Evolutionary conservation across 2,113 vertebrate species (phyloP).

Genomic region (Shinisaurus crocodilurus): DNA sequence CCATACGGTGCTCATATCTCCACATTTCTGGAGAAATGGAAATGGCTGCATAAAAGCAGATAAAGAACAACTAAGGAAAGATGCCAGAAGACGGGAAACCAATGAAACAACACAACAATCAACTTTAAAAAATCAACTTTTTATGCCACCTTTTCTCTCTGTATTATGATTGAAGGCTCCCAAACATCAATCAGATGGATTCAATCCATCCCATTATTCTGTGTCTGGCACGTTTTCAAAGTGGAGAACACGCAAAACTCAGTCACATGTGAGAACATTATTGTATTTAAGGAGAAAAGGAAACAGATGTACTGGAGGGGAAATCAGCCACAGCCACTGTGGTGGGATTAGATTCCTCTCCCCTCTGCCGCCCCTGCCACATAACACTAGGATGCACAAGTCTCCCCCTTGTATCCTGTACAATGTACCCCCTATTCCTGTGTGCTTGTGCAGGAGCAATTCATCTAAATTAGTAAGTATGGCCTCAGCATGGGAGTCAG

Average conservation of each 20-base stretch:
- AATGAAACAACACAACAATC: no score
- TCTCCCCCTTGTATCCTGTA: conserved; percentile 45
- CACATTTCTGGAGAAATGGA: neutral
- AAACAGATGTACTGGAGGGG: conserved; percentile 9
- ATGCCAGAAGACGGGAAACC: neutral
- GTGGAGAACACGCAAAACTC: conserved; percentile 12
- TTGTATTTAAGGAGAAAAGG: neutral
- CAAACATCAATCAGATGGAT: neutral
- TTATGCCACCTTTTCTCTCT: neutral
- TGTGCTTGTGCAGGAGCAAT: conserved; percentile 37
- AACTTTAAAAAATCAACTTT: no score
- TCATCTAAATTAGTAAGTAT: conserved; percentile 54
- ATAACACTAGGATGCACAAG: conserved; percentile 23
- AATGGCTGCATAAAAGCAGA: neutral
- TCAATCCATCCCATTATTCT: neutral
- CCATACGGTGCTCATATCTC: neutral
- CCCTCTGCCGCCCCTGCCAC: no score
- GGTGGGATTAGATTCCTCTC: conserved; percentile 16
- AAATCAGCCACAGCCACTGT: neutral
- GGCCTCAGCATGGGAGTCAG: conserved; percentile 46
- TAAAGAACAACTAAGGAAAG: neutral
- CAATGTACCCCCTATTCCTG: conserved; percentile 48
- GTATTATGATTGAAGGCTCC: conserved; percentile 10
- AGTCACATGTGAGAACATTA: neutral
- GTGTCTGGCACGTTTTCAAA: conserved; percentile 34